Base-by-base conservation (phyloP, 1,140 invertebrate species). In the Bursaphelenchus mucronatus region DNA sequence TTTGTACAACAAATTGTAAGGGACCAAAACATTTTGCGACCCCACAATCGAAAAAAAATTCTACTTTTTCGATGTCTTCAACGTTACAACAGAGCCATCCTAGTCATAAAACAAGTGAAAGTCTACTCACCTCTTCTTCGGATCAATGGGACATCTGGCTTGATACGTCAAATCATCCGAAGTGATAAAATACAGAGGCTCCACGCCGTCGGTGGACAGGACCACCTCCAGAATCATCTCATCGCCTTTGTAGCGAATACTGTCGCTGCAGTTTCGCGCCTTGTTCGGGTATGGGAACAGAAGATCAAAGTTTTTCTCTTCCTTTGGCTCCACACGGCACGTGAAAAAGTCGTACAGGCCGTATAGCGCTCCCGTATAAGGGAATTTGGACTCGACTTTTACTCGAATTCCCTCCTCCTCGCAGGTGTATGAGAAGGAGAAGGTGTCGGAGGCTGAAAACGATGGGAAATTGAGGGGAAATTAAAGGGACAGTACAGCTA, bases 331-430 rank as follows among this genome's bases (percentile, higher is more conserved):
- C 19, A 78, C 50, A 43, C 78, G 53, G 45, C 78, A 80, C 21
- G 79, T 75, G 61, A 80, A 80, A 58, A 81, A 80, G 59, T 80
- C 78, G 56, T 80, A 80, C 10, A 80, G 70, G 19, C 79, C 78
- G 55, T 80, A 80, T 1, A 80, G 65, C 9, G 78, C 77, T 66
- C 78, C 78, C 44, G 79, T 78, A 47, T 80, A 80, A 0, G 78
- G 78, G 50, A 81, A 69, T 15, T 70, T 67, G 8, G 76, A 73
- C 52, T 75, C 58, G 11, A 74, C 71, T n/a, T 21, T 45, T 17
- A 75, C 76, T 49, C 64, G 52, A 46, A 80, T 74, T 57, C 78
- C 78, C 50, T 74, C 57, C 19, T 76, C 66, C 43, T 68, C 63
- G 59, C 78, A 80, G 51, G 65, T 69, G 52, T 77, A 70, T 15